Evolutionary conservation across 2,113 vertebrate species (phyloP).

Genomic region (Chitala chitala): DNA sequence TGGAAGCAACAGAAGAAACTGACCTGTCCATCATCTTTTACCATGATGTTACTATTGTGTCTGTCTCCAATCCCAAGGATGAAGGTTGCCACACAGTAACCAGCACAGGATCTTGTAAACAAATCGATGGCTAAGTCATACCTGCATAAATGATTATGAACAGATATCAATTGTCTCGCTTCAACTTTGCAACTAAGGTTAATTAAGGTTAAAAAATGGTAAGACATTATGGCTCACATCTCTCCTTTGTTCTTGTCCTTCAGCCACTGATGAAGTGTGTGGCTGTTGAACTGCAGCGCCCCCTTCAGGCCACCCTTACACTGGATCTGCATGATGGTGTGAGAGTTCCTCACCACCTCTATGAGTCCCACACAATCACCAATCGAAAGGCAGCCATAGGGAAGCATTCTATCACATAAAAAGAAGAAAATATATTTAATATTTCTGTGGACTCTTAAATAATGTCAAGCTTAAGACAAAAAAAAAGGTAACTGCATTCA

Average conservation of each 20-base stretch:
- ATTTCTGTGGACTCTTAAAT: no score
- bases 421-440: neutral
- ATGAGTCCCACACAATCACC: slow-evolving; percentile 97
- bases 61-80: slow-evolving; percentile 95
- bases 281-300: slow-evolving; percentile 93
- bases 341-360: slow-evolving; percentile 93
- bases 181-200: no score
- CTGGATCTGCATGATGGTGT: slow-evolving; percentile 98
- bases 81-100: slow-evolving; percentile 96
- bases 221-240: slow-evolving; percentile 67
- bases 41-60: slow-evolving; percentile 99
- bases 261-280: slow-evolving; percentile 94
- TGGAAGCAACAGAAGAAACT: slow-evolving; percentile 15
- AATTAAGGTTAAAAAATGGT: neutral
- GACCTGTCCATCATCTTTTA: slow-evolving; percentile 97
- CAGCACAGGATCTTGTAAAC: slow-evolving; percentile 93
- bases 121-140: slow-evolving; percentile 95
- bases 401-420: slow-evolving; percentile 80
- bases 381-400: slow-evolving; percentile 91
- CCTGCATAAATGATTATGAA: slow-evolving; percentile 52
- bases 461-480: no score
- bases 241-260: slow-evolving; percentile 98
- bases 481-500: no score
- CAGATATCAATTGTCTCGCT: no score
- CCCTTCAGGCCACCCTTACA: slow-evolving; percentile 97